A percentile compares a stretch with the other conserved stretches of the same genome.
Conservation (phyloP, 2,888 invertebrate species). For the Synanthedon andrenaeformis region DNA sequence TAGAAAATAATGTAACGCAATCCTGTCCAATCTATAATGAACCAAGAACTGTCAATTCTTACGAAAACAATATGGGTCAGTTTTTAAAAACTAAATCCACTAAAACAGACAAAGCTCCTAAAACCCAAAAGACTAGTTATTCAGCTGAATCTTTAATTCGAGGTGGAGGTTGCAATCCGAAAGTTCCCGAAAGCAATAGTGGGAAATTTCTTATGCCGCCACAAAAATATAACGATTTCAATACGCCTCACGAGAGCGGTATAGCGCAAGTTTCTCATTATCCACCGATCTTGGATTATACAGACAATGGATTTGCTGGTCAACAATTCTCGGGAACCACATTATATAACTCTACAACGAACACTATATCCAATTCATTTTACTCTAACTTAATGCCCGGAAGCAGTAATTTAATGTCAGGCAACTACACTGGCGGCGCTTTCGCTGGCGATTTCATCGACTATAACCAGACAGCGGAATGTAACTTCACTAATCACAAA, state of each 20-base stretch:
- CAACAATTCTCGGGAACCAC: conserved; percentile 59
- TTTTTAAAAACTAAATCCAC: conserved; percentile 45
- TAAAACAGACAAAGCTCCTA: conserved; percentile 44
- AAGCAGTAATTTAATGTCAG: conserved; percentile 48
- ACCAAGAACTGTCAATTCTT: conserved; percentile 32
- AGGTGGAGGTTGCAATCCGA: conserved; percentile 48
- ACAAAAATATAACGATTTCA: conserved; percentile 54
- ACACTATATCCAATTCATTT: conserved; percentile 60
- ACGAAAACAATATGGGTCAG: conserved; percentile 33
- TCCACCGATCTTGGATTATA: conserved; percentile 55
- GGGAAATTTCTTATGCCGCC: conserved; percentile 40
- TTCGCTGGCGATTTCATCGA: conserved; percentile 56
- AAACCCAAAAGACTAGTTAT: conserved; percentile 55
- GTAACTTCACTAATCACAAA: conserved; percentile 55
- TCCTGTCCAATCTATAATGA: conserved; percentile 51
- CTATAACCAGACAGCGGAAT: conserved; percentile 54
- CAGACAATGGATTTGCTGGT: conserved; percentile 48
- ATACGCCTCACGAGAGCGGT: conserved; percentile 40
- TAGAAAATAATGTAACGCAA: conserved; percentile 42
- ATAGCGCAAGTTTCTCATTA: conserved; percentile 63
- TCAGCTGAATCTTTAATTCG: conserved; percentile 57
- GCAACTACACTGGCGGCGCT: conserved; percentile 48
- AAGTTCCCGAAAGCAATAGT: conserved; percentile 35
- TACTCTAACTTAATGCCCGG: conserved; percentile 61
- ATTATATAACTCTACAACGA: conserved; percentile 55